phyloP scores from a whole-genome alignment of 2,888 invertebrate species.

The Spodoptera littoralis region DNA sequence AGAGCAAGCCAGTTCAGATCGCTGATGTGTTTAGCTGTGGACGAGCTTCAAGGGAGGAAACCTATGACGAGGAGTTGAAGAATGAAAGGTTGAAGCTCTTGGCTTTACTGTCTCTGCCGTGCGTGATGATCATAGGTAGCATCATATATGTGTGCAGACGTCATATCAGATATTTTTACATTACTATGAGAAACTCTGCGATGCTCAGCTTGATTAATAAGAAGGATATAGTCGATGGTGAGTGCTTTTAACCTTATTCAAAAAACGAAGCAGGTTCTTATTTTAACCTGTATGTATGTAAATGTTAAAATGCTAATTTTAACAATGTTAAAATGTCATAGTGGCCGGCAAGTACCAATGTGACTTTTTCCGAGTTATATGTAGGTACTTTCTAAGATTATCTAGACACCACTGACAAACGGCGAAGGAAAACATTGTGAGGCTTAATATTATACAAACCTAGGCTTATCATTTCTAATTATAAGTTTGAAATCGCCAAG shows the following conservation, averaged over 20 bases:
- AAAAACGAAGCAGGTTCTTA: too few species aligned
- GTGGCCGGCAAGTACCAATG: too few species aligned
- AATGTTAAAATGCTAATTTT: too few species aligned
- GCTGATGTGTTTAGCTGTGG: conserved; percentile 62
- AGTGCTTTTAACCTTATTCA: conserved; percentile 52
- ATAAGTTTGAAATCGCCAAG: too few species aligned
- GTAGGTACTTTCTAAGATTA: too few species aligned
- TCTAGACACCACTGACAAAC: too few species aligned
- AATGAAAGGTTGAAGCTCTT: conserved; percentile 56
- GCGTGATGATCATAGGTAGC: conserved; percentile 60
- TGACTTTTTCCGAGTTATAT: too few species aligned
- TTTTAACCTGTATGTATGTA: too few species aligned
- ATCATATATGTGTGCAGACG: conserved; percentile 76
- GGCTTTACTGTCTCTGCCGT: conserved; percentile 64
- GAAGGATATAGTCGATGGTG: conserved; percentile 72
- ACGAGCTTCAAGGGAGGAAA: conserved; percentile 45
- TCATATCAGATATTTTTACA: conserved; percentile 89
- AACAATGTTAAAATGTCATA: too few species aligned
- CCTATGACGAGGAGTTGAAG: conserved; percentile 52
- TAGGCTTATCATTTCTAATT: too few species aligned
- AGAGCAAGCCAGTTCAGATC: conserved; percentile 59
- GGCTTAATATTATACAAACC: too few species aligned
- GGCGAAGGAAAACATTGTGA: too few species aligned
- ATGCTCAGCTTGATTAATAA: conserved; percentile 87
- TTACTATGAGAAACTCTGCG: conserved; percentile 89